Base-by-base conservation (phyloP, 2,113 vertebrate genomes). In the Piliocolobus tephrosceles region DNA sequence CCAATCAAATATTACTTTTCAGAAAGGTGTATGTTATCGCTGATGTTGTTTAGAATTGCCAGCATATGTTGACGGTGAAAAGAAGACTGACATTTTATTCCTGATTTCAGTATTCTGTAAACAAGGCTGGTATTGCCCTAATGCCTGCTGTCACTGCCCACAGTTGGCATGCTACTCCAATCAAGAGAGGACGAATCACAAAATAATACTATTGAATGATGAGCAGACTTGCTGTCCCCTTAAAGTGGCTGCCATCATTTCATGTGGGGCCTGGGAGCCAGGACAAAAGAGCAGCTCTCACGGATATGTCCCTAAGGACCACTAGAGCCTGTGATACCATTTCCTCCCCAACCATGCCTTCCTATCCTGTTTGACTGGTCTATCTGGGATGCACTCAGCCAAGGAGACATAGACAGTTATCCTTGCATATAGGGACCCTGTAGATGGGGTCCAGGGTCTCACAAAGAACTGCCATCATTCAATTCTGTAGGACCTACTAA, bases 391-490 rank as follows among this genome's bases (percentile, higher is more conserved):
- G 4, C 35, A 17, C 30, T 89, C 18, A 32, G 27, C 30, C 1
- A 25, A 32, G 27, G 55, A 57, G 30, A 79, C 23, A 61, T 1
- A 1, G 30, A 66, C 13, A 27, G 8, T 12, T 9, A 27, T 30
- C 30, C 22, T n/a, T 11, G 3, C 20, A n/a, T 8, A n/a, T 8
- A n/a, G 0, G 12, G 16, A 22, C 20, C 5, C 0, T 9, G 20
- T 8, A 5, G 43, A 17, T 86, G 23, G 6, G 23, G 22, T 11
- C 64, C 45, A 40, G 32, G 30, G 25, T 6, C 10, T 61, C 18
- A 11, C 5, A 27, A 16, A 32, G 70, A n/a, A n/a, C n/a, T 3
- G 5, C 0, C 8, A 5, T 32, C 43, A 40, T 3, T 85, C 64
- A 30, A 17, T 40, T 57, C 32, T 4, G 23, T 22, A 57, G 50